These are phyloP conservation scores for Doris montereyensis DNA, from an alignment of 2,888 invertebrate species.

Conservation along the genomic window DNA sequence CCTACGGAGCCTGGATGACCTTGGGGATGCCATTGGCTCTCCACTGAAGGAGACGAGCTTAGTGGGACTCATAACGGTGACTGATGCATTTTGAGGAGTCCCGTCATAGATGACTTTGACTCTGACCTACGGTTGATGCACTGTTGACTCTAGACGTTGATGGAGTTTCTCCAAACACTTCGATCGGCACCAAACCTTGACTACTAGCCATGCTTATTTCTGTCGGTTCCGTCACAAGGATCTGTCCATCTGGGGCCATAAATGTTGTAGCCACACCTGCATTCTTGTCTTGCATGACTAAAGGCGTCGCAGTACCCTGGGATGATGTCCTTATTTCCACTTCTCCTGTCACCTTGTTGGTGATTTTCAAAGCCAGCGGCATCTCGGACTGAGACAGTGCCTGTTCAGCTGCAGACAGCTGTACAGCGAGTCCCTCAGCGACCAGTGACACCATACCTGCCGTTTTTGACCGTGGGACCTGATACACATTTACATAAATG, in stretches of 20 bases:
- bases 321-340: conserved; percentile 24
- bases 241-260: conserved; percentile 28
- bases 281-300: not conserved
- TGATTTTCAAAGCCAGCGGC: conserved; percentile 9
- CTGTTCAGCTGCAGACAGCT: not conserved
- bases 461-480: no score
- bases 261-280: not conserved
- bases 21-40: not conserved
- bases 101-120: not conserved
- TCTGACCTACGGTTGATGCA: not conserved
- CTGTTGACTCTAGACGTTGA: not conserved
- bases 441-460: not conserved
- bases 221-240: conserved; percentile 32
- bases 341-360: conserved; percentile 22
- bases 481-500: no score
- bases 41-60: conserved; percentile 31
- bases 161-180: not conserved
- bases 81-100: not conserved
- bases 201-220: not conserved
- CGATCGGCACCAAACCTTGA: conserved; percentile 17
- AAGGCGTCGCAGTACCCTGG: conserved; percentile 29
- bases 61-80: conserved; percentile 23
- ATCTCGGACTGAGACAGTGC: conserved; percentile 21
- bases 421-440: not conserved
- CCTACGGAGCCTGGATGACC: conserved; percentile 6